Conservation (phyloP, 2,797 vertebrate genomes). For the Hozukius guyotensis region DNA sequence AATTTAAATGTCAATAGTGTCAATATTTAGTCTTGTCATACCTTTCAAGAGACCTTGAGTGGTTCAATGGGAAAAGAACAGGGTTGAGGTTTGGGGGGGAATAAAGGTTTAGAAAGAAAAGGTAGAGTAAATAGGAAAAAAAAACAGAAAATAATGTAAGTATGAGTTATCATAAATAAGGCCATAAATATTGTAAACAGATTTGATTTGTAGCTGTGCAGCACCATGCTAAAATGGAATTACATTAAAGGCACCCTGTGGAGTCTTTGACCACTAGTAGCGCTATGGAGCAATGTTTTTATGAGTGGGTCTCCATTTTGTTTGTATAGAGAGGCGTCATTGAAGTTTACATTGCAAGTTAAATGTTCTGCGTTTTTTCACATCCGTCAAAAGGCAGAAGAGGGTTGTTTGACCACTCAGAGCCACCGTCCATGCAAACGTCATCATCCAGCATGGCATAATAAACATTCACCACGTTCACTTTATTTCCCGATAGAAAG, state of each 20-base stretch:
- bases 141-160: conserved; percentile 34
- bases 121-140: conserved; percentile 36
- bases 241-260: background rate
- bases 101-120: conserved; percentile 52
- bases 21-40: conserved; percentile 78
- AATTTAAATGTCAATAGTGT: conserved; percentile 41
- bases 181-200: background rate
- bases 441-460: no score
- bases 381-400: no score
- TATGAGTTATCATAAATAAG: conserved; percentile 43
- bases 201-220: conserved; percentile 53
- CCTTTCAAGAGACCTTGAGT: conserved; percentile 90
- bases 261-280: background rate
- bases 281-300: background rate
- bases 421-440: no score
- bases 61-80: conserved; percentile 77
- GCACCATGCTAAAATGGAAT: background rate
- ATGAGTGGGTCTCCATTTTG: background rate
- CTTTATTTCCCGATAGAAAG: no score
- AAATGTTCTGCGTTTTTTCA: no score
- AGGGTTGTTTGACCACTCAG: no score
- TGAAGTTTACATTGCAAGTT: no score
- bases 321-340: background rate
- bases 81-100: conserved; percentile 35
- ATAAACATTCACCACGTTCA: no score